Evolutionary conservation across 2,797 vertebrate species (phyloP).

Genomic region (Sylvilagus floridanus): DNA sequence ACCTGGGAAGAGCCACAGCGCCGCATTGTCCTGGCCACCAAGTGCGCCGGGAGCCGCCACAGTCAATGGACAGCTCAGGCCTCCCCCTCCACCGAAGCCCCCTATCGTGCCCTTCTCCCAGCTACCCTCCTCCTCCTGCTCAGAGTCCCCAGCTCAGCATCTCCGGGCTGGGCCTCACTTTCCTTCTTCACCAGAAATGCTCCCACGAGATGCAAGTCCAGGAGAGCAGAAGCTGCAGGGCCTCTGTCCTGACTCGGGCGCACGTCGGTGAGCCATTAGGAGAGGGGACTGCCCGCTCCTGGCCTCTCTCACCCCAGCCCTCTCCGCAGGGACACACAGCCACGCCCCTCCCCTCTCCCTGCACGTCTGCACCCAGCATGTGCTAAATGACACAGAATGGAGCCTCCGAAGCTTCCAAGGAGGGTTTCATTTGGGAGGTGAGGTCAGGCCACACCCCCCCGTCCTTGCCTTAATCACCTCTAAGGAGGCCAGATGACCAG

Average conservation of each 20-base stretch:
- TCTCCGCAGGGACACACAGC: neutral
- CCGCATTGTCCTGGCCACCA: too few species aligned
- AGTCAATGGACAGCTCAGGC: neutral
- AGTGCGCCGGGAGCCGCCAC: rapidly evolving
- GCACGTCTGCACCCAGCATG: neutral
- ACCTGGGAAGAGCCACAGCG: neutral
- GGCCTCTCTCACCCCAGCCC: neutral
- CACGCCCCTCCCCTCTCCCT: neutral
- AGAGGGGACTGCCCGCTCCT: neutral
- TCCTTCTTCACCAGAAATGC: neutral
- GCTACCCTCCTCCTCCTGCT: neutral
- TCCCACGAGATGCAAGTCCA: neutral
- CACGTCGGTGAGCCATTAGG: neutral
- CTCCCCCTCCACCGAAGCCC: neutral
- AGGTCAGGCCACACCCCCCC: neutral
- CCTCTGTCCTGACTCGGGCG: neutral
- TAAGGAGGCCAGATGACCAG: constrained; percentile 71
- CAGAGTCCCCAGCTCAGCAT: neutral
- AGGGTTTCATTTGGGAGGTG: neutral
- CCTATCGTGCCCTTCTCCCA: neutral
- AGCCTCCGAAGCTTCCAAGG: neutral
- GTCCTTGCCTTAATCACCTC: constrained; percentile 72
- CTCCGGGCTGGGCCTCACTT: neutral
- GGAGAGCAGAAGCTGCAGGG: neutral
- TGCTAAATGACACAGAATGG: neutral